Conservation (phyloP, 23 tunicate species). For the Diplosoma virens region DNA sequence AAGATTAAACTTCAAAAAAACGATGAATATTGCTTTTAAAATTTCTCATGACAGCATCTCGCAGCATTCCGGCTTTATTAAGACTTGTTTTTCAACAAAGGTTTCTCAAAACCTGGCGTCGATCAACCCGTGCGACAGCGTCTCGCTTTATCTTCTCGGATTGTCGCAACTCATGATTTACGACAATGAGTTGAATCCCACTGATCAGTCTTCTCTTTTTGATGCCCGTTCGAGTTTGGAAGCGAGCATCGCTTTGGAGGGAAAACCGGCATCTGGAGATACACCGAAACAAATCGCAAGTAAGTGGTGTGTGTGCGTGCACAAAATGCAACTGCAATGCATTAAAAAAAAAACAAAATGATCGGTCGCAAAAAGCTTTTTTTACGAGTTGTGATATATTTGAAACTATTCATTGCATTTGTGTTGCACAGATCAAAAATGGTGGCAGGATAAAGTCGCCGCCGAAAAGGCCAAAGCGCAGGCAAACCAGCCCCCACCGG, state of each 20-base stretch:
- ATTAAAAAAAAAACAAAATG: too few relatives aligned
- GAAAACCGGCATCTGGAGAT: constrained; percentile 81
- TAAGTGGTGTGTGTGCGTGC: too few relatives aligned
- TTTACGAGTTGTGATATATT: too few relatives aligned
- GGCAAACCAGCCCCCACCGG: constrained; percentile 9
- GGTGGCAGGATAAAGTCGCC: constrained; percentile 73
- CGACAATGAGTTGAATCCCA: constrained; percentile 47
- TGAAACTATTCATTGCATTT: too few relatives aligned
- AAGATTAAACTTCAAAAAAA: too few relatives aligned
- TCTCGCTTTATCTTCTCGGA: constrained; percentile 78
- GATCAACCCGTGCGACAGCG: constrained; percentile 81
- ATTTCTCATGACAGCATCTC: too few relatives aligned
- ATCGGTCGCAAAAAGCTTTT: too few relatives aligned
- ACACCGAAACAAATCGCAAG: constrained; percentile 42
- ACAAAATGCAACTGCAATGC: too few relatives aligned
- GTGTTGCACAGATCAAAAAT: constrained; percentile 59
- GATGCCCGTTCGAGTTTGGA: constrained; percentile 67
- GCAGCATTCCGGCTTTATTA: too few relatives aligned
- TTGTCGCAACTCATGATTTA: constrained; percentile 58
- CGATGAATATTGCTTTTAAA: too few relatives aligned
- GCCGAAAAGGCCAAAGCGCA: constrained; percentile 47
- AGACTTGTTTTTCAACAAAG: too few relatives aligned
- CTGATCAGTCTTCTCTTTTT: constrained; percentile 25
- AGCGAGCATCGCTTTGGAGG: constrained; percentile 78
- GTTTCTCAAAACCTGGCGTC: constrained; percentile 77